Evolutionary conservation across 1,140 invertebrate genomes (phyloP), one percentile per base, ranked within the genome.

Genomic region (Arctopsyche grandis): DNA sequence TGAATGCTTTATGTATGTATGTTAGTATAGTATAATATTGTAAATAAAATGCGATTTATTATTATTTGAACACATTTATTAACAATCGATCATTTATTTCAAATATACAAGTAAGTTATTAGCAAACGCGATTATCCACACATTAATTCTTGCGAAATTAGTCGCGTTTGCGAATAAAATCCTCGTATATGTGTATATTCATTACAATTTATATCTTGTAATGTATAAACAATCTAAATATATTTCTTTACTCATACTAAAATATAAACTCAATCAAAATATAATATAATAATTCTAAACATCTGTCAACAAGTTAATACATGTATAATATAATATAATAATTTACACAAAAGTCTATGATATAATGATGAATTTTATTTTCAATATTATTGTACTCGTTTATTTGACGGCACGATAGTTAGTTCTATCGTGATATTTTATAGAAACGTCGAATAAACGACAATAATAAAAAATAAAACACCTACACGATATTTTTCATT

Each of bases 241-340:
- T 38, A 38, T 38, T 38, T 38, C n/a, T 38, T 38, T 38, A 38
- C 7, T 38, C 29, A 38, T 38, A 38, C 29, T 38, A 38, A 38
- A 38, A 38, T 38, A 38, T 38, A 38, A 38, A 38, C 29, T 38
- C 29, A 38, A 38, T n/a, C n/a, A n/a, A n/a, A n/a, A n/a, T 38
- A 38, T 38, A 38, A 38, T 38, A 38, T 38, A 38, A 16, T 52
- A 14, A 10, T 14, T 66, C 63, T 66, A 66, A 66, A 66, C 63
- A 66, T 66, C 63, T 9, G 26, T 66, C 63, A 66, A 66, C 63
- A 66, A 66, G 48, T 52, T 52, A 52, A 38, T 7, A 38, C 29
- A 38, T 38, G 29, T 38, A 38, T 38, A 38, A 38, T 38, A 38
- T 7, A 38, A 4, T 38, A n/a, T n/a, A n/a, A n/a, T n/a, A 52